These are phyloP conservation scores for Ictidomys tridecemlineatus DNA, from an alignment of 2,113 vertebrate genomes.

Conservation along the genomic window DNA sequence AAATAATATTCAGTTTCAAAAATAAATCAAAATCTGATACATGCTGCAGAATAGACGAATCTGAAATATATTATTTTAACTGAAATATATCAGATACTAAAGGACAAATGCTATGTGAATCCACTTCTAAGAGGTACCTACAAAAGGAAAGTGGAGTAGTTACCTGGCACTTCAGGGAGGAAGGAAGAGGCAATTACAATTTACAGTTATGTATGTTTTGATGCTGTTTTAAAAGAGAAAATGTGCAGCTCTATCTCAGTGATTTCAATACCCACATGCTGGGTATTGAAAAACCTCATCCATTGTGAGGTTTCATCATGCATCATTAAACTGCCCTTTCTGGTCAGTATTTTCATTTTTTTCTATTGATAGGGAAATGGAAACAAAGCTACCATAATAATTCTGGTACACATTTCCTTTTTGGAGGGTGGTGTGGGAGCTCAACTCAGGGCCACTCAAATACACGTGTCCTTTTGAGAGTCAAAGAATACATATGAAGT, in stretches of 20 bases:
- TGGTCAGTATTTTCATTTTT: not conserved
- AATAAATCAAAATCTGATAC: not conserved
- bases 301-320: not conserved
- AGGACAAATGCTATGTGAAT: no score
- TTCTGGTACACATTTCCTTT: not conserved
- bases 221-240: not conserved
- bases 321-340: not conserved
- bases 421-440: not conserved
- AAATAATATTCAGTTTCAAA: not conserved
- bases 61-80: not conserved
- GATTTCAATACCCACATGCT: not conserved
- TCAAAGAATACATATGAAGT: not conserved
- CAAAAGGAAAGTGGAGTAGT: not conserved
- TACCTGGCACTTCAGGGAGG: no score
- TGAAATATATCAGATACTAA: not conserved
- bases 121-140: accelerated
- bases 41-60: no score
- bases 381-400: not conserved
- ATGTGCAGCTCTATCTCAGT: not conserved
- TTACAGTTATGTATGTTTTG: no score
- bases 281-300: no score
- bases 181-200: not conserved
- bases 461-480: not conserved
- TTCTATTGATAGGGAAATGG: not conserved
- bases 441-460: no score